These are phyloP conservation scores for Ailurus styani DNA, from an alignment of 2,113 vertebrate species.

Conservation along the genomic window DNA sequence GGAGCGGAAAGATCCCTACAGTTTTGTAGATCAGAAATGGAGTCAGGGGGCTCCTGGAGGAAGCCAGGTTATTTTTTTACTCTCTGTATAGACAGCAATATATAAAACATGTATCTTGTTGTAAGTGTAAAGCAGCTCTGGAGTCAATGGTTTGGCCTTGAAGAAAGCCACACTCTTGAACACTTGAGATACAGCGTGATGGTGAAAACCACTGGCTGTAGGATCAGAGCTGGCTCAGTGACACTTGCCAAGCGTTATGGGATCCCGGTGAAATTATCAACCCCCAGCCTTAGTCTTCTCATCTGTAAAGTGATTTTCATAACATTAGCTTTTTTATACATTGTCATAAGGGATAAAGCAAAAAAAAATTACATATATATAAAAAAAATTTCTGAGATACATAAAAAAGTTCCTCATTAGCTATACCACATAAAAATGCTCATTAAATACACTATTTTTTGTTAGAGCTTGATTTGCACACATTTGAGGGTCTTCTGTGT, in stretches of 20 bases:
- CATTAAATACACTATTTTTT: not conserved
- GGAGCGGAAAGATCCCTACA: not conserved
- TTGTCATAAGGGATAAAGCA: not conserved
- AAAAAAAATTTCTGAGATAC: not conserved
- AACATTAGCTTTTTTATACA: not conserved
- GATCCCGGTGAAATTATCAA: not conserved
- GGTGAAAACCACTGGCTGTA: not conserved
- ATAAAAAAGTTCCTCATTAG: not conserved
- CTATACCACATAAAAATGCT: not conserved
- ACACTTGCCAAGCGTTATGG: no score
- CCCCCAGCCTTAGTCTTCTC: not conserved
- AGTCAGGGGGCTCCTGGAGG: not conserved
- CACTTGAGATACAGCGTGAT: not conserved
- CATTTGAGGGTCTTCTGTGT: not conserved
- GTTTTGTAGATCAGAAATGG: not conserved
- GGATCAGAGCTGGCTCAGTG: not conserved
- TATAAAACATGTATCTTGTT: not conserved
- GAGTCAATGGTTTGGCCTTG: not conserved
- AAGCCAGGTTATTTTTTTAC: not conserved
- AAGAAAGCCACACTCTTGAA: not conserved
- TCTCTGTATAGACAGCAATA: not conserved
- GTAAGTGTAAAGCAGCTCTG: not conserved
- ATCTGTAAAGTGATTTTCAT: not conserved
- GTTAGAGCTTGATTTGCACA: not conserved
- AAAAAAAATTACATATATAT: not conserved